A percentile compares a stretch with the other conserved stretches of the same genome.
Evolutionary conservation across 2,113 vertebrate genomes (phyloP).

Genomic region (Phainopepla nitens): DNA sequence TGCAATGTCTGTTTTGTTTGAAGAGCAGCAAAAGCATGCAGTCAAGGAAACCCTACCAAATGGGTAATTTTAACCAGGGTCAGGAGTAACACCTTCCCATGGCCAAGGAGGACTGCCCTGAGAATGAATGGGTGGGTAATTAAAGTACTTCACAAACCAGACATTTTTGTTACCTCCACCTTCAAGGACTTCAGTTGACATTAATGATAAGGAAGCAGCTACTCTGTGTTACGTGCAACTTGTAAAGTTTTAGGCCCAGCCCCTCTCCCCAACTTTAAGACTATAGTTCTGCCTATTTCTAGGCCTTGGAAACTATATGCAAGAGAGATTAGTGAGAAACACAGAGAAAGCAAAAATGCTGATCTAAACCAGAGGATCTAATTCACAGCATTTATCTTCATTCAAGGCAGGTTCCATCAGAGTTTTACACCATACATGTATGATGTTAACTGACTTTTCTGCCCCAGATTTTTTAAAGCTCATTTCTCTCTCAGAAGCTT

Average conservation of each 20-base stretch:
- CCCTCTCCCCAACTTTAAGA: neutral
- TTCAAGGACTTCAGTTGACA: neutral
- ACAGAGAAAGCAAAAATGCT: neutral
- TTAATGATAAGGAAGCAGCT: neutral
- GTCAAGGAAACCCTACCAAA: neutral
- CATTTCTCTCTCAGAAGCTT: neutral
- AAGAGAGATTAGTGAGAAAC: neutral
- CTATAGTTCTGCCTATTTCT: neutral
- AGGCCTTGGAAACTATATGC: neutral
- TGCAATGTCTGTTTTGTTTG: neutral
- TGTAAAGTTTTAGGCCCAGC: neutral
- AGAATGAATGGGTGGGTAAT: neutral
- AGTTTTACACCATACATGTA: neutral
- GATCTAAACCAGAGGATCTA: neutral
- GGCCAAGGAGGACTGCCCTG: neutral
- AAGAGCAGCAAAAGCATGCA: neutral
- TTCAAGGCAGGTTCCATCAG: neutral
- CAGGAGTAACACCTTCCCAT: neutral
- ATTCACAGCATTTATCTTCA: neutral
- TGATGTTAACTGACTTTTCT: neutral
- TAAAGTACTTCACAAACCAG: neutral
- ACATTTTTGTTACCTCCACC: neutral
- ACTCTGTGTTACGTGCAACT: accelerated
- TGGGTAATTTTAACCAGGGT: neutral
- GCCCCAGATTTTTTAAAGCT: neutral